Conservation (phyloP, 2,797 vertebrate species). For the Enteromius viviparus region DNA sequence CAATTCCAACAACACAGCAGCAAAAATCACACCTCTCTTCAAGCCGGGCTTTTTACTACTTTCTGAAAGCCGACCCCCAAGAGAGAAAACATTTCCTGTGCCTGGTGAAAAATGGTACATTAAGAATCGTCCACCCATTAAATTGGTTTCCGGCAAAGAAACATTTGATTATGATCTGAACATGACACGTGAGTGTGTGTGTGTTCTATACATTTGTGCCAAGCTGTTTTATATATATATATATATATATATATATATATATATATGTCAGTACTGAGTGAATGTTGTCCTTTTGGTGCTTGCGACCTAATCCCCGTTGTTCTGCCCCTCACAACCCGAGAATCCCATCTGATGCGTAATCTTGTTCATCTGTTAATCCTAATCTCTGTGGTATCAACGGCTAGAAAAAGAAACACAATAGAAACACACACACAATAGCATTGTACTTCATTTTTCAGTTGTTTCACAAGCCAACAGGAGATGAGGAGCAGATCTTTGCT, state of each 20-base stretch:
- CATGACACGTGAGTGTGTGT: slow-evolving; percentile 55
- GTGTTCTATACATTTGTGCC: slow-evolving; percentile 25
- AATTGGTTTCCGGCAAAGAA: slow-evolving; percentile 84
- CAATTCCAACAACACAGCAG: slow-evolving; percentile 15
- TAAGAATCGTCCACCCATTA: slow-evolving; percentile 85
- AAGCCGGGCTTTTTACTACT: slow-evolving; percentile 65
- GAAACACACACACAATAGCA: not conserved
- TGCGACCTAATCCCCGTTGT: slow-evolving; percentile 16
- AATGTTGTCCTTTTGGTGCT: not conserved
- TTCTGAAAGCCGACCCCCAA: slow-evolving; percentile 71
- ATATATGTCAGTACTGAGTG: not conserved
- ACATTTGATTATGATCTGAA: slow-evolving; percentile 77
- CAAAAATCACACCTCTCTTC: slow-evolving; percentile 30
- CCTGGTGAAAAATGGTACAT: slow-evolving; percentile 70
- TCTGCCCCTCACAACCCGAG: not conserved
- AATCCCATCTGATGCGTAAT: slow-evolving; percentile 15
- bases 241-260: not conserved
- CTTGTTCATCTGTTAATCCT: slow-evolving; percentile 23
- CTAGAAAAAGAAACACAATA: not conserved
- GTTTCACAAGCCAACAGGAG: not conserved
- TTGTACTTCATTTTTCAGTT: slow-evolving; percentile 1
- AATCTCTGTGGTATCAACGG: not conserved
- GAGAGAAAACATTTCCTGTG: slow-evolving; percentile 75
- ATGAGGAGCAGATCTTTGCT: slow-evolving; percentile 13
- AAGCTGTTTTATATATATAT: not conserved